These are phyloP conservation scores for Pandemis heparana DNA, from an alignment of 2,888 invertebrate species.

Conservation along the genomic window DNA sequence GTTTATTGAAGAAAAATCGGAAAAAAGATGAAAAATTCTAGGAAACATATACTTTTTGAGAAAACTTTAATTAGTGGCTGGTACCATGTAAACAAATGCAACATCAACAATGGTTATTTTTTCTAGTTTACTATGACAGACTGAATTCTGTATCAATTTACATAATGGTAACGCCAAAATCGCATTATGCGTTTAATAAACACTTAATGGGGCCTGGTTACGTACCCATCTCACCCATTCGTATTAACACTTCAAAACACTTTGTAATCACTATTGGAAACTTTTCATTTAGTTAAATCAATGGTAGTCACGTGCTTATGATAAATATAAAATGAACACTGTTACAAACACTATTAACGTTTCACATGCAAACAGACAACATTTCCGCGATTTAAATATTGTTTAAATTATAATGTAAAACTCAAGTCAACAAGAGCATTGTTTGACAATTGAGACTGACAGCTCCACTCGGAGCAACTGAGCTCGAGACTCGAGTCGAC, in stretches of 20 bases:
- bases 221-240: slow-evolving; percentile 24
- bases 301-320: neutral
- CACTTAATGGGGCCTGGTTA: slow-evolving; percentile 22
- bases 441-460: slow-evolving; percentile 40
- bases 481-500: slow-evolving; percentile 6
- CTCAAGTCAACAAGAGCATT: slow-evolving; percentile 39
- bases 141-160: neutral
- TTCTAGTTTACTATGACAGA: neutral
- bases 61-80: neutral
- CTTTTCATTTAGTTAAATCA: slow-evolving; percentile 8
- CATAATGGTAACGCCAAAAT: slow-evolving; percentile 3
- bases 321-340: slow-evolving; percentile 1
- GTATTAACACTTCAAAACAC: slow-evolving; percentile 24
- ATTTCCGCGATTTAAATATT: slow-evolving; percentile 7
- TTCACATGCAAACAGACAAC: neutral
- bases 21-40: neutral
- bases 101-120: slow-evolving; percentile 8
- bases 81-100: slow-evolving; percentile 4
- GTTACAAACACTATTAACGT: neutral
- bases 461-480: slow-evolving; percentile 9
- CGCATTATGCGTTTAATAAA: slow-evolving; percentile 7
- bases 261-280: slow-evolving; percentile 29
- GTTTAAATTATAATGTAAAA: slow-evolving; percentile 26
- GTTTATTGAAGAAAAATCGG: neutral
- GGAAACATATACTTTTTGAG: neutral